These are phyloP conservation scores for Parauchenoglanis punctatus DNA, from an alignment of 2,797 vertebrate species.

Conservation along the genomic window DNA sequence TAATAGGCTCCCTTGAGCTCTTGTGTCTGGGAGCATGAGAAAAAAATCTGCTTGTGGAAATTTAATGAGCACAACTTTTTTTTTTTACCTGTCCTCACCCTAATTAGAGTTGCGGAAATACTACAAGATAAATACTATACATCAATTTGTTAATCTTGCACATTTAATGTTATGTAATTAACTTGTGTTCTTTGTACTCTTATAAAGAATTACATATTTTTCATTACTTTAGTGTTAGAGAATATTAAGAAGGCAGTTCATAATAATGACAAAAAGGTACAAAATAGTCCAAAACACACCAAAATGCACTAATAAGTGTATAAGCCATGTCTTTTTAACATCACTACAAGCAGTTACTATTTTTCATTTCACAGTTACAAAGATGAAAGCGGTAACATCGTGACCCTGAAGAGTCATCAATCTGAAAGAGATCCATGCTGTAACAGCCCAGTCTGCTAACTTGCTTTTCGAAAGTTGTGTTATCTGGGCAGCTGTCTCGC, in stretches of 20 bases:
- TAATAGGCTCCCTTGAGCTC: constrained; percentile 56
- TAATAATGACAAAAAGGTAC: neutral
- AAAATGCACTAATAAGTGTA: constrained; percentile 4
- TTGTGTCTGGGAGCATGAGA: constrained; percentile 50
- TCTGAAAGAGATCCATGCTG: constrained; percentile 2
- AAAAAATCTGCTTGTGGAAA: constrained; percentile 55
- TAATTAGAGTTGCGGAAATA: constrained; percentile 42
- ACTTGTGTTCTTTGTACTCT: neutral
- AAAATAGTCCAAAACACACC: neutral
- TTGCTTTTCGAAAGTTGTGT: constrained; percentile 3
- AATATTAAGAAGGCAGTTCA: neutral
- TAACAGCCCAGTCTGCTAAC: constrained; percentile 10
- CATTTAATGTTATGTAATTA: neutral
- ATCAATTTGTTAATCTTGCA: constrained; percentile 34
- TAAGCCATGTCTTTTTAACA: neutral
- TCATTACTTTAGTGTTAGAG: neutral
- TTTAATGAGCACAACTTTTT: constrained; percentile 54
- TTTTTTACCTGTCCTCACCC: constrained; percentile 40
- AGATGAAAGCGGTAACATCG: neutral
- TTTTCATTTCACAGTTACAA: neutral
- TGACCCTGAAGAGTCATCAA: constrained; percentile 16
- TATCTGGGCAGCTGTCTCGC: constrained; percentile 30
- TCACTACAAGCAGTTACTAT: neutral
- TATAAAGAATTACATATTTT: neutral
- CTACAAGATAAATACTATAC: constrained; percentile 34